Conservation (phyloP, 1,140 invertebrate genomes). For the Trichonephila clavipes region DNA sequence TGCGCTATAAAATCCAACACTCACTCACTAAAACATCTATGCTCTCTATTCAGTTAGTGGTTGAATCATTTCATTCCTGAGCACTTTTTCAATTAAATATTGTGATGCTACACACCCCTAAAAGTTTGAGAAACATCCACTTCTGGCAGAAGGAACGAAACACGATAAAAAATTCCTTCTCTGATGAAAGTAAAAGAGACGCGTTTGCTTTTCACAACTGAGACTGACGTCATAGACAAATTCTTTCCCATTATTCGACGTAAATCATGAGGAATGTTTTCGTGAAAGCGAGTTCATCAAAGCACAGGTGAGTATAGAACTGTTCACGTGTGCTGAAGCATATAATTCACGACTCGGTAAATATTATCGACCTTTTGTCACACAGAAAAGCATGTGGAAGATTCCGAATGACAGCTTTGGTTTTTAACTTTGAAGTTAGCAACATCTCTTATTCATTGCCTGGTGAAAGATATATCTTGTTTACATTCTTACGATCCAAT, state of each 20-base stretch:
- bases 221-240: constrained; percentile 16
- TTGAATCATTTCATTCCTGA: too few species aligned
- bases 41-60: too few species aligned
- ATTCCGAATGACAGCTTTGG: too few species aligned
- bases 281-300: constrained; percentile 7
- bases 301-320: constrained; percentile 15
- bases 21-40: too few species aligned
- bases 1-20: too few species aligned
- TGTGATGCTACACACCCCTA: neutral
- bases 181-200: neutral
- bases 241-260: constrained; percentile 17
- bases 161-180: neutral
- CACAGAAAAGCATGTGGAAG: neutral
- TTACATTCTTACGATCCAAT: neutral
- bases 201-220: neutral
- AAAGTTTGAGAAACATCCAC: neutral
- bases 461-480: neutral
- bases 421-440: too few species aligned
- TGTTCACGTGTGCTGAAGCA: neutral
- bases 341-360: neutral
- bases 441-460: neutral
- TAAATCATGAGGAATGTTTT: constrained; percentile 13
- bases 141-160: neutral
- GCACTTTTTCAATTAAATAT: too few species aligned
- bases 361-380: neutral